Base-by-base conservation (phyloP, 1,140 invertebrate species). In the Magallana ariakensis region DNA sequence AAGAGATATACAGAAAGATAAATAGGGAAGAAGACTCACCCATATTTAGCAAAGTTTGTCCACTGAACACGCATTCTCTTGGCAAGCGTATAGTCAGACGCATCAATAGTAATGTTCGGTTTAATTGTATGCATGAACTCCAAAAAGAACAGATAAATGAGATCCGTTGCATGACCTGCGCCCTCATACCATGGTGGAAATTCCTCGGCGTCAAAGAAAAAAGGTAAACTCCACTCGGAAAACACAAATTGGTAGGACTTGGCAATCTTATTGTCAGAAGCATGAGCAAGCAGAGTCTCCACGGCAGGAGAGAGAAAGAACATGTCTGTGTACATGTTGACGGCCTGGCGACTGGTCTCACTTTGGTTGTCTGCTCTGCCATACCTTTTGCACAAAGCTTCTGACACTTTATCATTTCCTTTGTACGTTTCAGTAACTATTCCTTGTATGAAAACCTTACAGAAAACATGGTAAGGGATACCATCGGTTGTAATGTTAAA, bases 21-120 rank as follows among this genome's bases (percentile, higher is more conserved):
- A 0, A 46, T 6, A 81, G 0, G 53, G 80, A n/a, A 11, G 55
- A 53, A 82, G 10, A 82, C 88, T 56, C 85, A 89, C 89, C 89
- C 89, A 7, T 62, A 84, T 87, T 89, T 89, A 6, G 87, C 89
- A 87, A 89, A 89, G 70, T 88, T 89, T 46, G 87, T 84, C 89
- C 87, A 89, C 16, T 87, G 70, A 16, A 75, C 85, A 11, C 86
- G 85, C 70, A 89, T 84, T 9, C 11, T 22, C 13, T 84, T 80
- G 9, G 86, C 75, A 16, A 89, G 26, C 11, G 19, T 11, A 8
- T 56, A 13, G 10, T 89, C 86, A 83, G 16, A 57, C 11, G 53
- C 6, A 26, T 81, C 55, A 7, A 80, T 33, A 84, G n/a, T 60
- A 9, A 57, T 19, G 9, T 84, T 26, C 6, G 26, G 56, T 15